Evolutionary conservation across 1,140 invertebrate species (phyloP), one percentile per base, ranked within the genome.

Genomic region (Parapsyche elsis): DNA sequence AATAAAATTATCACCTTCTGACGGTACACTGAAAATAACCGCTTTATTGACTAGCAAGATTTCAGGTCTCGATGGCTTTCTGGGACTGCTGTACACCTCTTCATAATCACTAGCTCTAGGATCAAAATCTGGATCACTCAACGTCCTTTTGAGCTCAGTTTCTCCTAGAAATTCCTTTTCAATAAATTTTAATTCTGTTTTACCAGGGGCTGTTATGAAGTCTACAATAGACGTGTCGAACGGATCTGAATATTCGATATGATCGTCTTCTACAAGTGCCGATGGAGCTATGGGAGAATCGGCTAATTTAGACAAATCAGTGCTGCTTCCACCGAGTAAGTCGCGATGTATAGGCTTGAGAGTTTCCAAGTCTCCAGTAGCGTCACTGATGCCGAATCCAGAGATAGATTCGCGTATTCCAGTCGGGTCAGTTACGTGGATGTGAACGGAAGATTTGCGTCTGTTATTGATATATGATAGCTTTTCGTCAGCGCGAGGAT

Each of bases 151-250:
- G 30, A 91, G 84, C 57, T 85, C 82, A 45, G 85, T 80, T 26
- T 91, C 88, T 23, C 89, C 91, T 2, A 95, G 89, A 10, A 96
- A 84, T 87, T 96, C 94, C 84, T 93, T 91, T 88, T 96, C 94
- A 19, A 96, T 86, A 84, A 93, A 91, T 85, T 94, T 95, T 5
- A 96, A 85, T 87, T 96, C 95, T 10, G 93, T 91, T 87, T 92
- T 92, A 76, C 94, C 93, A 0, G 94, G 94, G 79, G 92, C 91
- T 59, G 91, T 90, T 19, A 93, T 88, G 26, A 91, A 91, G 84
- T 94, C 91, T 9, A 95, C 90, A 12, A 92, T 91, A 0, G 95
- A 95, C 2, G 95, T 96, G 84, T 96, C 95, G 83, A 96, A 96
- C 0, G 95, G 95, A 90, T 97, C 95, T 16, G 92, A 91, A 84